These are phyloP conservation scores for Caenorhabditis doughertyi DNA, from an alignment of 2,888 invertebrate genomes.

Conservation along the genomic window DNA sequence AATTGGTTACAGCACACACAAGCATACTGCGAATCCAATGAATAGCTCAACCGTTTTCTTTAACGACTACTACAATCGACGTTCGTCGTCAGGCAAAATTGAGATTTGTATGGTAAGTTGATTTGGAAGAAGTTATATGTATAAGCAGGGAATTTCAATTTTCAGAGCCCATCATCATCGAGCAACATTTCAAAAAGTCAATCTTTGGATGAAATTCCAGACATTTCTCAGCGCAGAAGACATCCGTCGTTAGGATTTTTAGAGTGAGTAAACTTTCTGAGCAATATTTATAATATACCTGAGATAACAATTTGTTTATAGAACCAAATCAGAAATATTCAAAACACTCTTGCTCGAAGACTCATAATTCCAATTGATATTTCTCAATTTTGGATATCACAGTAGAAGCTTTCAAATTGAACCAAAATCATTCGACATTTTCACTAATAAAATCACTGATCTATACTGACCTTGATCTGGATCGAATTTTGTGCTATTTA, in stretches of 20 bases:
- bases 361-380: no score
- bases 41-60: slow-evolving; percentile 19
- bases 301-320: no score
- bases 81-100: slow-evolving; percentile 44
- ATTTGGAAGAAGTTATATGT: background rate
- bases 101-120: slow-evolving; percentile 35
- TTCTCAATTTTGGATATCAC: no score
- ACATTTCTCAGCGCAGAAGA: slow-evolving; percentile 2
- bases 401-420: no score
- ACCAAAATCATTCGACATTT: no score
- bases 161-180: slow-evolving; percentile 29
- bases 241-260: slow-evolving; percentile 34
- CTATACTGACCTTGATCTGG: no score
- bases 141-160: background rate
- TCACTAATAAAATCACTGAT: no score
- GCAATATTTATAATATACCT: no score
- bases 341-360: no score
- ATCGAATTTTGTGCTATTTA: no score
- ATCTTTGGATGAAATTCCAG: slow-evolving; percentile 28
- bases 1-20: background rate
- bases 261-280: no score
- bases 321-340: no score
- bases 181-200: slow-evolving; percentile 38
- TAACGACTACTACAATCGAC: slow-evolving; percentile 50
- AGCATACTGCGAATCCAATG: background rate